Evolutionary conservation across 2,113 vertebrate species (phyloP).

Genomic region (Crocuta crocuta): DNA sequence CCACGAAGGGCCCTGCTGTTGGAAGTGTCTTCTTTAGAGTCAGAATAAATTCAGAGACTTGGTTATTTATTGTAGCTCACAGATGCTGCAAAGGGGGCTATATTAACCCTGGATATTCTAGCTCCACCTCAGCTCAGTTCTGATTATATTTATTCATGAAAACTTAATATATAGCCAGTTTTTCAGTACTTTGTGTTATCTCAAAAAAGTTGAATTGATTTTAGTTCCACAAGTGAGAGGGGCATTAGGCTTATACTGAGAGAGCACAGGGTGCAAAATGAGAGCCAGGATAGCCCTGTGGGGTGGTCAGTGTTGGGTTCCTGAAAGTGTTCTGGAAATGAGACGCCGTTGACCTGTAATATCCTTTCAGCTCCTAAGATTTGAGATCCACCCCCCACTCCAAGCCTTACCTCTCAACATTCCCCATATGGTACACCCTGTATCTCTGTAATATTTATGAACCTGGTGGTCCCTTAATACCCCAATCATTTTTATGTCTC

Average conservation of each 20-base stretch:
- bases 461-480: neutral
- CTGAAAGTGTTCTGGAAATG: neutral
- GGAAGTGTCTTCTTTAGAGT: neutral
- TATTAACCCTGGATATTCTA: neutral
- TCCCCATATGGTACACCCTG: rapidly evolving
- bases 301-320: neutral
- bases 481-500: neutral
- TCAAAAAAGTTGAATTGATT: neutral
- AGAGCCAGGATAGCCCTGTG: neutral
- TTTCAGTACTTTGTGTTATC: neutral
- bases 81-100: neutral
- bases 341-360: neutral
- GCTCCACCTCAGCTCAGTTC: neutral
- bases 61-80: neutral
- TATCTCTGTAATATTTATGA: neutral
- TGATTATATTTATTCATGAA: neutral
- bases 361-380: neutral
- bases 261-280: neutral
- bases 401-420: neutral
- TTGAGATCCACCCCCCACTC: rapidly evolving
- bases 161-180: neutral
- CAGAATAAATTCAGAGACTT: neutral
- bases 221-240: neutral
- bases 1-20: neutral
- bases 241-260: neutral